phyloP scores from a whole-genome alignment of 23 tunicate species.

The Aplidium turbinatum region DNA sequence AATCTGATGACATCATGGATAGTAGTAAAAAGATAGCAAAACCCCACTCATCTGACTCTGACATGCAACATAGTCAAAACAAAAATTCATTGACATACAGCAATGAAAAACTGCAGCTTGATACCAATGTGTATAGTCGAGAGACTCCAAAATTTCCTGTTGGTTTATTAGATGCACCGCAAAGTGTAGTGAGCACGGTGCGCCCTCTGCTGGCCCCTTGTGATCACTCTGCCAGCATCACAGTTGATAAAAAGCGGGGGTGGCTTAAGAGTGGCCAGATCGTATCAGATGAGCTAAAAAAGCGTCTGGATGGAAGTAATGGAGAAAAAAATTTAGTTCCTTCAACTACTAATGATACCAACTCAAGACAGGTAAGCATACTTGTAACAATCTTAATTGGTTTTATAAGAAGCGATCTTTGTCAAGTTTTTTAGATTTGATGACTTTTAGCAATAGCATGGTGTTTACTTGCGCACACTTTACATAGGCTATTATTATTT shows the following conservation, averaged over 20 bases:
- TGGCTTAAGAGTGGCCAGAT: constrained; percentile 49
- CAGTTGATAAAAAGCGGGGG: constrained; percentile 58
- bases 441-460: no score
- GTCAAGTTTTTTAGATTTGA: no score
- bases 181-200: neutral
- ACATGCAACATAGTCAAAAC: neutral
- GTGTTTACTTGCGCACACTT: no score
- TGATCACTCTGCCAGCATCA: constrained; percentile 9
- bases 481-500: no score
- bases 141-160: constrained; percentile 20
- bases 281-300: constrained; percentile 57
- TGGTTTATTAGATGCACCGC: neutral
- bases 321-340: neutral
- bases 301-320: constrained; percentile 42
- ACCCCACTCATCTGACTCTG: neutral
- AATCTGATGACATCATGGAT: no score
- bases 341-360: neutral
- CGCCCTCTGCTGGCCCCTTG: neutral
- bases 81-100: neutral
- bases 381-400: neutral
- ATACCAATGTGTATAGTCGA: neutral
- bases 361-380: neutral
- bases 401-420: neutral
- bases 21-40: neutral
- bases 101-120: neutral